Percentiles rank a stretch among this genome's conserved stretches.
phyloP scores from a whole-genome alignment of 2,797 vertebrate species.

The Tamandua tetradactyla region DNA sequence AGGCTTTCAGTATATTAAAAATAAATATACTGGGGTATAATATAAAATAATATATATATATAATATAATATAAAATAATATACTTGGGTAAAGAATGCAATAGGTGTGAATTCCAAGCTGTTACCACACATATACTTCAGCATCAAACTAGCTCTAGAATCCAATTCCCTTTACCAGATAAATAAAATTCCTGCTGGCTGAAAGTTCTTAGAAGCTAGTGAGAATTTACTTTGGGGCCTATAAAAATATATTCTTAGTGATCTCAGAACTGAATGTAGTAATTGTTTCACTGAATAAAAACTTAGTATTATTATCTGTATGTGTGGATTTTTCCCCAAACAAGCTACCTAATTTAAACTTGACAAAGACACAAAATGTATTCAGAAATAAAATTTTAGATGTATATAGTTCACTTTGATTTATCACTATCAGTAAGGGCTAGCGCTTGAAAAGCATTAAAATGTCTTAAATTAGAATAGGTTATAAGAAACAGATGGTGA shows the following conservation, averaged over 20 bases:
- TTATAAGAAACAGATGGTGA: not conserved
- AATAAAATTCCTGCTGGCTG: not conserved
- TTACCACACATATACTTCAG: not conserved
- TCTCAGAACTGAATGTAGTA: not conserved
- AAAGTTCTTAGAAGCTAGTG: not conserved
- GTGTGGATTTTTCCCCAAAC: not conserved
- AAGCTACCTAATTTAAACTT: not conserved
- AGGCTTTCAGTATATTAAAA: not conserved
- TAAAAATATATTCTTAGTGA: not conserved
- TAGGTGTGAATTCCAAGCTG: not conserved
- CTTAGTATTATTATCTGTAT: not conserved
- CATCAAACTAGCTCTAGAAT: constrained; percentile 26
- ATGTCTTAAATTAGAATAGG: not conserved
- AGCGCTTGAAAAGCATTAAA: not conserved
- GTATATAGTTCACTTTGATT: not conserved
- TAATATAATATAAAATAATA: too few relatives aligned
- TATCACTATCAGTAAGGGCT: not conserved
- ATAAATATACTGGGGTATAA: too few relatives aligned
- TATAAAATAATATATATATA: too few relatives aligned
- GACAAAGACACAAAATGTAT: not conserved
- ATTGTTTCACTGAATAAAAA: constrained; percentile 6
- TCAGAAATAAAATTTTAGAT: not conserved
- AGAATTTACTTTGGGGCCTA: not conserved
- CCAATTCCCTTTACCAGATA: constrained; percentile 6
- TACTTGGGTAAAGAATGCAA: not conserved